Conservation (phyloP, 2,888 invertebrate species). For the Malthinus seriepunctatus region DNA sequence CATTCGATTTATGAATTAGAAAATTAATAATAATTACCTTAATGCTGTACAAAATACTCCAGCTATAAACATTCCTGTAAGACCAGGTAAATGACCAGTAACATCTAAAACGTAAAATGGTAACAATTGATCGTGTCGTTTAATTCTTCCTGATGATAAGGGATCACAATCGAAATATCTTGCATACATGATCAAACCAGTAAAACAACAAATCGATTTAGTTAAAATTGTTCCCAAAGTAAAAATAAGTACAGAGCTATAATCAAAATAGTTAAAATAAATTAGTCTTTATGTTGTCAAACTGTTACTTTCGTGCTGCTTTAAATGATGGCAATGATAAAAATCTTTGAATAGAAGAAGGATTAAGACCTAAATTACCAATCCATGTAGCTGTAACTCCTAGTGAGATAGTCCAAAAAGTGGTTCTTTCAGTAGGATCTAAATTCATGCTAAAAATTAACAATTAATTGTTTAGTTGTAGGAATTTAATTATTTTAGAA, state of each 20-base stretch:
- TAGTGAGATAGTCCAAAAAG: slow-evolving; percentile 63
- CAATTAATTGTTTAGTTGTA: neutral
- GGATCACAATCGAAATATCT: slow-evolving; percentile 69
- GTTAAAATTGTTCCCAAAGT: slow-evolving; percentile 23
- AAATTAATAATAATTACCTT: slow-evolving; percentile 48
- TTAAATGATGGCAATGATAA: slow-evolving; percentile 61
- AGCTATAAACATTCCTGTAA: slow-evolving; percentile 74
- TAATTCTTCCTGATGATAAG: slow-evolving; percentile 58
- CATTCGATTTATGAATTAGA: too few species aligned
- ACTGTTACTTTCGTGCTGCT: slow-evolving; percentile 58
- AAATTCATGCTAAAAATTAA: slow-evolving; percentile 12
- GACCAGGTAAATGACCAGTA: slow-evolving; percentile 64
- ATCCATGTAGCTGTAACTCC: slow-evolving; percentile 63
- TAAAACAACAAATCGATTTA: slow-evolving; percentile 22
- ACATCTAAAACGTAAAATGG: slow-evolving; percentile 72
- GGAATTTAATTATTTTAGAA: neutral
- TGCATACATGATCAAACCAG: slow-evolving; percentile 59
- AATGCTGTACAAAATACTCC: slow-evolving; percentile 73
- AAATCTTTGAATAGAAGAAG: slow-evolving; percentile 63
- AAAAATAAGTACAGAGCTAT: slow-evolving; percentile 23
- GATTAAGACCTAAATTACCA: slow-evolving; percentile 60
- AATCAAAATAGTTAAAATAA: too few species aligned
- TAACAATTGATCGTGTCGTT: slow-evolving; percentile 60
- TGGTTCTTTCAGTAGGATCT: slow-evolving; percentile 38
- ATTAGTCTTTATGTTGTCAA: neutral